Evolutionary conservation across 2,113 vertebrate species (phyloP).

Genomic region (Corvus hawaiiensis): DNA sequence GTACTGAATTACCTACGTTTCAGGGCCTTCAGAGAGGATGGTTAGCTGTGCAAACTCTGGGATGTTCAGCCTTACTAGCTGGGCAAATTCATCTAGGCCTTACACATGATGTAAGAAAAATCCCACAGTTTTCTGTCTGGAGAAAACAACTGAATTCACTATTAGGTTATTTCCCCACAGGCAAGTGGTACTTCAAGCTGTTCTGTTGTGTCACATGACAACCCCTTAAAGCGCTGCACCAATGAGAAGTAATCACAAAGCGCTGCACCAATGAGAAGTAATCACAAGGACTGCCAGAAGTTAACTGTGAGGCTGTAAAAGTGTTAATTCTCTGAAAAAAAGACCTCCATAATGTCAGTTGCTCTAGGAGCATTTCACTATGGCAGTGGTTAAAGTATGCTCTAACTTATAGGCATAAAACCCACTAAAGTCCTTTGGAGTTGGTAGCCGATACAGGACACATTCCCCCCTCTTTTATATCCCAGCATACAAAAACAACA

Average conservation of each 20-base stretch:
- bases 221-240: neutral
- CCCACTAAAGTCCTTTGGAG: neutral
- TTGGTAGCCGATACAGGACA: neutral
- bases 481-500: neutral
- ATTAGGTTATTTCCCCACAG: neutral
- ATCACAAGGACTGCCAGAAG: neutral
- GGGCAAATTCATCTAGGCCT: neutral
- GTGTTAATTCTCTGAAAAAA: neutral
- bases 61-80: neutral
- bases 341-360: neutral
- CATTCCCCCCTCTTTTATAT: neutral
- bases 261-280: neutral
- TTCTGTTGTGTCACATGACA: neutral
- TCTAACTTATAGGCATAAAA: neutral
- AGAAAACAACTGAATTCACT: neutral
- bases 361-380: neutral
- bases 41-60: neutral
- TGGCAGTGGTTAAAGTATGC: neutral
- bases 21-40: neutral
- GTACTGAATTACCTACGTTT: neutral
- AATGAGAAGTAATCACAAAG: neutral
- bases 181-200: neutral
- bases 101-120: neutral
- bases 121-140: neutral
- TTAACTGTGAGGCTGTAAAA: neutral